These are phyloP conservation scores for Chelonia mydas DNA, from an alignment of 2,797 vertebrate species.

Conservation along the genomic window DNA sequence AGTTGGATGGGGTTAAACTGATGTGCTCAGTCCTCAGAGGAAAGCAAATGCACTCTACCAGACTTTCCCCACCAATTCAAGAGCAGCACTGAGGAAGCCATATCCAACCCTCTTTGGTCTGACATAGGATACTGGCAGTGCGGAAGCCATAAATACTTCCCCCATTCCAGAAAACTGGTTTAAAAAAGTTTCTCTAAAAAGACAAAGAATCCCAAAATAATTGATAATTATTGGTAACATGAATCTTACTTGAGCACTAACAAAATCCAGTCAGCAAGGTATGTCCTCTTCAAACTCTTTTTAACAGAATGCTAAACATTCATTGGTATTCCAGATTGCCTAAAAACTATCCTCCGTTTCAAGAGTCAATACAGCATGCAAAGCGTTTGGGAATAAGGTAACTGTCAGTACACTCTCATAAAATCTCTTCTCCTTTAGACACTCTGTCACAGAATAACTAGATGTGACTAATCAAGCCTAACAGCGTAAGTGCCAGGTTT, in stretches of 20 bases:
- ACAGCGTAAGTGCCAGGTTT: not conserved
- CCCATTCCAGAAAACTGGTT: not conserved
- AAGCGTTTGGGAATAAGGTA: not conserved
- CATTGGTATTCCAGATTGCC: not conserved
- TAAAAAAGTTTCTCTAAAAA: not conserved
- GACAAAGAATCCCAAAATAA: not conserved
- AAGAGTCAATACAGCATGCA: not conserved
- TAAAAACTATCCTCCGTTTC: not conserved
- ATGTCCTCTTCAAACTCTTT: not conserved
- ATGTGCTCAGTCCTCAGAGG: rapidly evolving
- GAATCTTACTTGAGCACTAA: not conserved
- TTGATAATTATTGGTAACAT: not conserved
- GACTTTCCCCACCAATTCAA: not conserved
- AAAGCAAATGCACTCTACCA: not conserved
- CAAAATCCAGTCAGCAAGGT: not conserved
- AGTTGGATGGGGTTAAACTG: not conserved
- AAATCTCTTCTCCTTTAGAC: not conserved
- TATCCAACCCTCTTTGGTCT: not conserved
- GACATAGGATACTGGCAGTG: not conserved
- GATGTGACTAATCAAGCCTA: not conserved
- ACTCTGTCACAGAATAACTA: not conserved
- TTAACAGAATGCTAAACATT: not conserved
- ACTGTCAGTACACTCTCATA: not conserved
- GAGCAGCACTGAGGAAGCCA: not conserved
- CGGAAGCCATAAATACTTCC: not conserved